Evolutionary conservation across 2,113 vertebrate species (phyloP).

Genomic region (Alectura lathami): DNA sequence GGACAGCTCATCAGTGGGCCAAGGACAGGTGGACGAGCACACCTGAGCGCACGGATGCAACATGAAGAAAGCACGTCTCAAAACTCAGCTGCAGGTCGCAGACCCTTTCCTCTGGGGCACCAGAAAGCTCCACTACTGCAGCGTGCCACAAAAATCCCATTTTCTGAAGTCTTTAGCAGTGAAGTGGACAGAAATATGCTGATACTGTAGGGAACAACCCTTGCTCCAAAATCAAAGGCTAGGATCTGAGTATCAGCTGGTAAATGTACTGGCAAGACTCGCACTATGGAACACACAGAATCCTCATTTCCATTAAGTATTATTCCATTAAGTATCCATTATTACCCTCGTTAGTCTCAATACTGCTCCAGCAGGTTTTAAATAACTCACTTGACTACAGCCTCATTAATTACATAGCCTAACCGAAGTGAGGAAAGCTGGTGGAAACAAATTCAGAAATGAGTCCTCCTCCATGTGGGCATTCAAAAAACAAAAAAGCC

Average conservation of each 20-base stretch:
- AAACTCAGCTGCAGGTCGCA: rapidly evolving
- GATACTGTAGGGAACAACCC: rapidly evolving
- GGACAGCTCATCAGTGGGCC: too few species aligned
- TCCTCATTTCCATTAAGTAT: not conserved
- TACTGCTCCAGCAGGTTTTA: not conserved
- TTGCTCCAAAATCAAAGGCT: not conserved
- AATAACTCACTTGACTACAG: not conserved
- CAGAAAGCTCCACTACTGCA: not conserved
- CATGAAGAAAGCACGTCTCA: too few species aligned
- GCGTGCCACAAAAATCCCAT: not conserved
- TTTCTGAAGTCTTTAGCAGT: not conserved
- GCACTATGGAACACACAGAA: not conserved
- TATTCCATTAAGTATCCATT: not conserved
- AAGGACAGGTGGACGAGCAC: not conserved
- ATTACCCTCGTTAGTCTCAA: not conserved
- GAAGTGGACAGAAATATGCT: rapidly evolving
- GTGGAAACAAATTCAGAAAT: not conserved
- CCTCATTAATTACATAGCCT: not conserved
- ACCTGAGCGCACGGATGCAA: not conserved
- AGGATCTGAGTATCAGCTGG: not conserved
- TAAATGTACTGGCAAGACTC: not conserved
- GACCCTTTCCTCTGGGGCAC: not conserved
- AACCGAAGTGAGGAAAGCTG: not conserved
- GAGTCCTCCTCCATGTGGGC: rapidly evolving
- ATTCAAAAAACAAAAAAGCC: not conserved